phyloP scores from a whole-genome alignment of 1,140 invertebrate species.

The Linepithema humile region DNA sequence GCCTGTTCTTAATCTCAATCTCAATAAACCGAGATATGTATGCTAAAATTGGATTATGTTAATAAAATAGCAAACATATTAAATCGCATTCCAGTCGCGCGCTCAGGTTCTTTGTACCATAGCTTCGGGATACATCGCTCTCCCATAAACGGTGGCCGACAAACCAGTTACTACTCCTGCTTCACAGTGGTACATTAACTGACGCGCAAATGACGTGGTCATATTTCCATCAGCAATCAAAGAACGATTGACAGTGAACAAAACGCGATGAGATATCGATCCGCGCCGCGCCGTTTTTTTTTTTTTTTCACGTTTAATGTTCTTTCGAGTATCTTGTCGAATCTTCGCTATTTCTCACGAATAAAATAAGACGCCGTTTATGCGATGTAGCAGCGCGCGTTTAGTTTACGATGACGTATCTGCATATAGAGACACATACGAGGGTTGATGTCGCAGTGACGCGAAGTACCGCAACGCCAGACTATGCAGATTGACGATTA shows the following conservation, averaged over 20 bases:
- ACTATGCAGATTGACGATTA: slow-evolving; percentile 51
- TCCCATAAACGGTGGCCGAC: slow-evolving; percentile 54
- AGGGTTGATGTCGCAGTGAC: background rate
- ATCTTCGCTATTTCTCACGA: background rate
- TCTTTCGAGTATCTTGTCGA: background rate
- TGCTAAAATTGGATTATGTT: slow-evolving; percentile 63
- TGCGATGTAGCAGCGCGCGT: background rate
- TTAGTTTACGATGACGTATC: background rate
- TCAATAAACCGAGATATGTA: background rate
- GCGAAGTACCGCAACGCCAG: background rate
- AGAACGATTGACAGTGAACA: background rate
- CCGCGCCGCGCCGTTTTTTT: background rate
- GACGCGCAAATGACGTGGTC: slow-evolving; percentile 10
- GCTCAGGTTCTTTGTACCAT: slow-evolving; percentile 59
- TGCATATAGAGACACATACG: background rate
- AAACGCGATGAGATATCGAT: background rate
- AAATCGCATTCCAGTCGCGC: slow-evolving; percentile 66
- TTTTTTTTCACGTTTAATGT: background rate
- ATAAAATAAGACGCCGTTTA: background rate
- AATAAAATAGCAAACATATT: slow-evolving; percentile 52
- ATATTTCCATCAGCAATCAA: slow-evolving; percentile 1
- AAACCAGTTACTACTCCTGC: slow-evolving; percentile 64
- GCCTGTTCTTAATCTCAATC: too few species aligned
- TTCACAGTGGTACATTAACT: slow-evolving; percentile 30
- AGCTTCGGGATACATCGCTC: slow-evolving; percentile 41